Evolutionary conservation across 2,888 invertebrate species (phyloP).

Genomic region (Eilema sororculum): DNA sequence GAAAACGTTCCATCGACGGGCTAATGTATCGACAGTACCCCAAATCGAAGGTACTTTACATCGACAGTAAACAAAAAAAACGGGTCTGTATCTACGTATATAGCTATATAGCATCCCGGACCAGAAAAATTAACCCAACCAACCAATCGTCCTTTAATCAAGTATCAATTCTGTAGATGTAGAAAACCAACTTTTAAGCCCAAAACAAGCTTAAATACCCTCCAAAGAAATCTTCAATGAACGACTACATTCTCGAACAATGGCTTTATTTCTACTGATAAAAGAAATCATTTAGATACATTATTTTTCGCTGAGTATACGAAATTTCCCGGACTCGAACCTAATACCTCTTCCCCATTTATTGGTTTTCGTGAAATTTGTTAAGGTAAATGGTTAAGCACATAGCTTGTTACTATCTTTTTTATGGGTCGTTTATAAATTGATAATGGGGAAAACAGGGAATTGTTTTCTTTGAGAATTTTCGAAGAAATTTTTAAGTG

Average conservation of each 20-base stretch:
- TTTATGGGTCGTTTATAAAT: constrained; percentile 22
- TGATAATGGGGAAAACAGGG: constrained; percentile 9
- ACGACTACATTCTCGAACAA: constrained; percentile 52
- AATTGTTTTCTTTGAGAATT: constrained; percentile 8
- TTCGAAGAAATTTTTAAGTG: background rate
- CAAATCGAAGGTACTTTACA: no score
- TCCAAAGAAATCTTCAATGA: constrained; percentile 57
- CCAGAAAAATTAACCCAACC: no score
- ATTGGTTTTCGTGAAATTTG: constrained; percentile 43
- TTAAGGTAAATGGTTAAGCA: constrained; percentile 35
- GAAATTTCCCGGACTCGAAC: constrained; percentile 30
- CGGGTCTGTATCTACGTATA: no score
- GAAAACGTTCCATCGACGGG: no score
- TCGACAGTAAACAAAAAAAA: no score
- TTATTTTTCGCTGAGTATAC: constrained; percentile 37
- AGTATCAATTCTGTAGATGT: constrained; percentile 39
- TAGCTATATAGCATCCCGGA: no score
- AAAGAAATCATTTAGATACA: constrained; percentile 57
- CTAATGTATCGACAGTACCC: no score
- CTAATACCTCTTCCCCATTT: constrained; percentile 38
- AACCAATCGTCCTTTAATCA: constrained; percentile 17
- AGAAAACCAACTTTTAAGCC: constrained; percentile 12
- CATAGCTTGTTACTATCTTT: constrained; percentile 23
- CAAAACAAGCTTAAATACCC: constrained; percentile 55
- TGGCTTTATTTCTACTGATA: constrained; percentile 48